phyloP scores from a whole-genome alignment of 2,888 invertebrate genomes.

The Allolobophora icterica region DNA sequence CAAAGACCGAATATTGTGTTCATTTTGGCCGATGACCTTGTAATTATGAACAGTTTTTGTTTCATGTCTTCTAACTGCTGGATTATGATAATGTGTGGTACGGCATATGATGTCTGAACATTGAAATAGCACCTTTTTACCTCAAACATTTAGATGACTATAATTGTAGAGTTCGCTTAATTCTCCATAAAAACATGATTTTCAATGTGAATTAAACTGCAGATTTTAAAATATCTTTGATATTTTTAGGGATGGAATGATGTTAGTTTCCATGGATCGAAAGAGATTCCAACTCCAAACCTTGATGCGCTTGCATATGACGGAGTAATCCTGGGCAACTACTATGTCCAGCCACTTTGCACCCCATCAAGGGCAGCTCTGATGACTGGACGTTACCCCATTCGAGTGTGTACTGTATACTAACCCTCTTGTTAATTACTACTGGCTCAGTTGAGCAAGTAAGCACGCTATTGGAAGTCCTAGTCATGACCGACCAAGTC shows the following conservation, averaged over 20 bases:
- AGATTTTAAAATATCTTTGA: neutral
- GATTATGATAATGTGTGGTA: neutral
- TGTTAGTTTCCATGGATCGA: conserved; percentile 87
- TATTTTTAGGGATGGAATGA: conserved; percentile 85
- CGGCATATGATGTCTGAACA: neutral
- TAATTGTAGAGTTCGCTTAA: too few relatives aligned
- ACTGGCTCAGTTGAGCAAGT: neutral
- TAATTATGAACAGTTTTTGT: conserved; percentile 68
- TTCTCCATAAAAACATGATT: too few relatives aligned
- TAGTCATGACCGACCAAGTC: neutral
- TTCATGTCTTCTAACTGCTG: neutral
- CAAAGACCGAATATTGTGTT: conserved; percentile 77
- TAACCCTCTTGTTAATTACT: neutral
- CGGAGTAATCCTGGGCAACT: conserved; percentile 82
- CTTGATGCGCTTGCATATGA: conserved; percentile 86
- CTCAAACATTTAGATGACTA: too few relatives aligned
- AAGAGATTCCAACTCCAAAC: conserved; percentile 87
- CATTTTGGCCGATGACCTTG: conserved; percentile 87
- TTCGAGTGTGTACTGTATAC: conserved; percentile 71
- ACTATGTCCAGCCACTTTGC: conserved; percentile 85
- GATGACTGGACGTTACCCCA: conserved; percentile 67
- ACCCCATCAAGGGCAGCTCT: conserved; percentile 68
- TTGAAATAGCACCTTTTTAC: too few relatives aligned
- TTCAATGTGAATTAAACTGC: neutral
- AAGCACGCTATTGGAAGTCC: neutral